A percentile compares a stretch with the other conserved stretches of the same genome.
Evolutionary conservation across 2,797 vertebrate genomes (phyloP).

Genomic region (Phrynocephalus forsythii): DNA sequence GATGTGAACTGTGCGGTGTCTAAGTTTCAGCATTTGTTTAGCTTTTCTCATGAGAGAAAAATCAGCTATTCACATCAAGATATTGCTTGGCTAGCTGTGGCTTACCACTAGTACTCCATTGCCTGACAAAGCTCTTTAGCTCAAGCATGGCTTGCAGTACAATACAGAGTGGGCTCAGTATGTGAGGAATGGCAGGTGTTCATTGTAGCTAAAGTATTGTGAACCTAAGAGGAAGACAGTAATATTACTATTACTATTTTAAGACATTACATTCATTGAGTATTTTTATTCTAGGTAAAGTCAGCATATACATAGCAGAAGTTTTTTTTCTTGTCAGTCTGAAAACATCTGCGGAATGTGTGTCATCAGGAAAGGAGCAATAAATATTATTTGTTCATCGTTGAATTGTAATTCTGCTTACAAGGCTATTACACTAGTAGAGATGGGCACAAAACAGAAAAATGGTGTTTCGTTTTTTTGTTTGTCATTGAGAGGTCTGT

Average conservation of each 20-base stretch:
- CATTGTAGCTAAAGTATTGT: constrained; percentile 30
- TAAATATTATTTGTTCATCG: constrained; percentile 20
- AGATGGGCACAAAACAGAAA: no score
- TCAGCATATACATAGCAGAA: background rate
- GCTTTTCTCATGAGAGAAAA: constrained; percentile 59
- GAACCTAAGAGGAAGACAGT: background rate
- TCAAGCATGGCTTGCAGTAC: constrained; percentile 39
- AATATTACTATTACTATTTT: constrained; percentile 14
- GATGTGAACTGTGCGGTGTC: constrained; percentile 47
- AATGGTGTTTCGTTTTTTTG: no score
- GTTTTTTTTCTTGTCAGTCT: constrained; percentile 21
- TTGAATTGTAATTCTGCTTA: constrained; percentile 13
- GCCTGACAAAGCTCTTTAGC: constrained; percentile 50
- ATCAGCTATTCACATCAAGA: constrained; percentile 43
- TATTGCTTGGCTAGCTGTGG: constrained; percentile 45
- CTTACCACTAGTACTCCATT: constrained; percentile 51
- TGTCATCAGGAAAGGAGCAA: background rate
- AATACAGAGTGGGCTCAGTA: constrained; percentile 9
- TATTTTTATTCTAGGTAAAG: constrained; percentile 32
- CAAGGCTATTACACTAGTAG: background rate
- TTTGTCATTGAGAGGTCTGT: no score
- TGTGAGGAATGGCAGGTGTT: constrained; percentile 52
- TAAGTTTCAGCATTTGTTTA: constrained; percentile 48
- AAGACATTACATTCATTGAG: background rate
- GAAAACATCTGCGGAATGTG: background rate